Conservation (phyloP, 2,888 invertebrate genomes). For the Hemithea aestivaria region DNA sequence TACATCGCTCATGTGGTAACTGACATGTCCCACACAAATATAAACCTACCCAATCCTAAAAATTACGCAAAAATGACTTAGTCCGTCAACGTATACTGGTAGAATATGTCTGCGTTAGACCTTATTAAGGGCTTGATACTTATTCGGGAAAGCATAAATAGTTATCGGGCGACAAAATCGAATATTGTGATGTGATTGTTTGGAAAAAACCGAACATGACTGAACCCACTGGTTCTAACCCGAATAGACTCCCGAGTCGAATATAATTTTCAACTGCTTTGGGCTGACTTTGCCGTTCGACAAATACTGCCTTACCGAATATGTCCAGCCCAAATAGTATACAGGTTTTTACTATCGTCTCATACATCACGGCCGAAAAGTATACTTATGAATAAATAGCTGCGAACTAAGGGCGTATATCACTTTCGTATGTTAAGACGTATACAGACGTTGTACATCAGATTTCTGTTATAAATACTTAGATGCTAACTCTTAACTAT, state of each 20-base stretch:
- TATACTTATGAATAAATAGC: conserved; percentile 46
- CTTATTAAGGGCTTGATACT: no score
- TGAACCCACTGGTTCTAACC: no score
- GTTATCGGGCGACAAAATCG: no score
- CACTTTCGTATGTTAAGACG: conserved; percentile 62
- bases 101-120: conserved; percentile 19
- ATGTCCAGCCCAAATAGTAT: no score
- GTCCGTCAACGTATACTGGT: conserved; percentile 29
- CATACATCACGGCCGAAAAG: conserved; percentile 42
- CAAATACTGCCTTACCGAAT: no score
- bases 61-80: conserved; percentile 18
- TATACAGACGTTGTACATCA: conserved; percentile 78
- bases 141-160: no score
- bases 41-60: conserved; percentile 18
- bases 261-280: no score
- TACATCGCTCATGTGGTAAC: conserved; percentile 20
- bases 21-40: conserved; percentile 11
- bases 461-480: conserved; percentile 65
- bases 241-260: no score
- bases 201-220: no score
- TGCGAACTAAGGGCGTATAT: conserved; percentile 35
- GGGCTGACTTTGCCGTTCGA: no score
- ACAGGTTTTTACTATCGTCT: conserved; percentile 12
- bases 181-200: no score
- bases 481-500: conserved; percentile 38